Evolutionary conservation across 2,888 invertebrate genomes (phyloP).

Genomic region (Tuta absoluta): DNA sequence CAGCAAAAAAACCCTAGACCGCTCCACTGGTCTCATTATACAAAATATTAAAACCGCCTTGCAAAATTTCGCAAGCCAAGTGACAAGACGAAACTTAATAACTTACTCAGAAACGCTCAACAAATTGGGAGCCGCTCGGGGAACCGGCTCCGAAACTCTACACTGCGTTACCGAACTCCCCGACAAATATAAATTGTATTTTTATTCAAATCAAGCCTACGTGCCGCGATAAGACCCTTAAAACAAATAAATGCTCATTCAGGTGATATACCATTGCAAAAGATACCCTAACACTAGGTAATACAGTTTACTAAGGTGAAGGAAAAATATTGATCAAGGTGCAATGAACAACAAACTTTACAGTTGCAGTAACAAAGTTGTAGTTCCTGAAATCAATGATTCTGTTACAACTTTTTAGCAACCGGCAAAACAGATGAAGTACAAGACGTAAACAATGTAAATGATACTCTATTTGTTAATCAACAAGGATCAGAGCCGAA

Average conservation of each 20-base stretch:
- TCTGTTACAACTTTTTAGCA: slow-evolving; percentile 57
- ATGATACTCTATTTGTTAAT: slow-evolving; percentile 50
- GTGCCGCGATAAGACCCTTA: slow-evolving; percentile 76
- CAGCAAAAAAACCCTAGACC: slow-evolving; percentile 43
- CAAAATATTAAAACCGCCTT: slow-evolving; percentile 46
- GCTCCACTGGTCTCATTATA: slow-evolving; percentile 40
- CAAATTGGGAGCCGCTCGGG: slow-evolving; percentile 75
- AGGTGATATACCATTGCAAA: slow-evolving; percentile 46
- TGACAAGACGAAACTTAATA: slow-evolving; percentile 81
- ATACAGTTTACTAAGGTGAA: slow-evolving; percentile 49
- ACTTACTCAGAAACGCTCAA: slow-evolving; percentile 80
- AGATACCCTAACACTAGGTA: slow-evolving; percentile 46
- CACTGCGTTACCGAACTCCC: slow-evolving; percentile 71
- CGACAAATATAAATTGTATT: slow-evolving; percentile 81
- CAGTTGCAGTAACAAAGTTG: slow-evolving; percentile 69
- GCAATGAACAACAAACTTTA: slow-evolving; percentile 65
- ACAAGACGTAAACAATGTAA: slow-evolving; percentile 51
- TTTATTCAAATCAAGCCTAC: slow-evolving; percentile 80
- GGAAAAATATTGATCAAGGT: slow-evolving; percentile 39
- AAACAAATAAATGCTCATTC: slow-evolving; percentile 75
- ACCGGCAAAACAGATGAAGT: slow-evolving; percentile 51
- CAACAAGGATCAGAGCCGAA: slow-evolving; percentile 54
- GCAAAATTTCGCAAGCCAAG: slow-evolving; percentile 77
- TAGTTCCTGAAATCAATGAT: slow-evolving; percentile 60
- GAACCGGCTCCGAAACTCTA: slow-evolving; percentile 77